phyloP scores from a whole-genome alignment of 2,797 vertebrate species.

The Bucorvus abyssinicus region DNA sequence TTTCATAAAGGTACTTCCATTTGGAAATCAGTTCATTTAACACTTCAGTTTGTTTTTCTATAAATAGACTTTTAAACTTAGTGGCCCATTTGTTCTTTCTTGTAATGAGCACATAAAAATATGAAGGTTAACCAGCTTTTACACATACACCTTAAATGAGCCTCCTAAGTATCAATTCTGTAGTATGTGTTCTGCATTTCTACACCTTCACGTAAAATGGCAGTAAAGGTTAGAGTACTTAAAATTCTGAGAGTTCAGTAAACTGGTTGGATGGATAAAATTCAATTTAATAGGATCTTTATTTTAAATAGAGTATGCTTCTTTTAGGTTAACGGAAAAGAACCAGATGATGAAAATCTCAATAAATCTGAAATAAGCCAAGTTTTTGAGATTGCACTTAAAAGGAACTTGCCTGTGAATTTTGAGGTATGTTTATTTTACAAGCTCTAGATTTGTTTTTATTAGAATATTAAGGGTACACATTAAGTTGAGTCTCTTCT shows the following conservation, averaged over 20 bases:
- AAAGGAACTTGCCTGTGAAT: slow-evolving; percentile 97
- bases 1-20: slow-evolving; percentile 64
- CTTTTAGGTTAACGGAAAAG: slow-evolving; percentile 89
- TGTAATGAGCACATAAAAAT: neutral
- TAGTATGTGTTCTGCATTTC: slow-evolving; percentile 25
- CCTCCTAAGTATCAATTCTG: neutral
- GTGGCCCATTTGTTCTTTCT: slow-evolving; percentile 26
- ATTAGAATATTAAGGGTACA: slow-evolving; percentile 50
- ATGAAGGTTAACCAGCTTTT: slow-evolving; percentile 7
- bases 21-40: slow-evolving; percentile 31
- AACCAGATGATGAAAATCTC: slow-evolving; percentile 92
- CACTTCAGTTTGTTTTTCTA: neutral
- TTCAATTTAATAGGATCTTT: slow-evolving; percentile 58
- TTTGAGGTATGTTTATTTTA: slow-evolving; percentile 91
- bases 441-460: slow-evolving; percentile 60
- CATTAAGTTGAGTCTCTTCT: slow-evolving; percentile 9
- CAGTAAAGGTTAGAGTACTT: slow-evolving; percentile 16
- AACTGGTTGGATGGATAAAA: slow-evolving; percentile 53
- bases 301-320: slow-evolving; percentile 72
- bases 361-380: slow-evolving; percentile 99
- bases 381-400: slow-evolving; percentile 99
- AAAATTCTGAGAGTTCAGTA: slow-evolving; percentile 12
- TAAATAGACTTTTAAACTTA: slow-evolving; percentile 3
- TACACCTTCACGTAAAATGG: neutral
- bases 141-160: slow-evolving; percentile 18